Evolutionary conservation across 1,140 invertebrate genomes (phyloP), one percentile per base, ranked within the genome.

Genomic region (Drosophila nasuta): DNA sequence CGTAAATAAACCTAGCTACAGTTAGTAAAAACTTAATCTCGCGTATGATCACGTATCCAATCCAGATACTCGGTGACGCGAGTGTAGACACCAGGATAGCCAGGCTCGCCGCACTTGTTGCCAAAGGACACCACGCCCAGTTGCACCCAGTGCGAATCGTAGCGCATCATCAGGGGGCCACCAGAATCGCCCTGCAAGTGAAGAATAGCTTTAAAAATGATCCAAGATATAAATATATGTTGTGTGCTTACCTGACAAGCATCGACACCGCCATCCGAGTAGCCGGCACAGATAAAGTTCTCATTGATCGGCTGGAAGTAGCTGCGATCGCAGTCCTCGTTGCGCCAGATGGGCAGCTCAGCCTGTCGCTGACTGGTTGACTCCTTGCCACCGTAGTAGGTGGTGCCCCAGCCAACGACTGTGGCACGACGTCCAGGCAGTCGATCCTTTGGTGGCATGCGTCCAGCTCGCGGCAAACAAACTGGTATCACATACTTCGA

Each of bases 241-340:
- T 3, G 0, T 11, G 0, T 30, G n/a, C 63, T 86, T 92, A 96
- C 96, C 94, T 98, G 97, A 92, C 97, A 98, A 11, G 97, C 97
- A 91, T 98, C 97, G 51, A 97, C 97, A 0, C 97, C 97, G 2
- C 97, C 97, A 82, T 97, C 95, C 5, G 96, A 96, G 81, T 97
- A 97, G 0, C 98, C 97, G 33, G 98, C 97, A 88, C 98, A 98
- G 1, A 98, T 93, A 93, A 98, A 98, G 71, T 96, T 97, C 33
- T 96, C 95, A 2, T 97, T 98, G 73, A 98, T 98, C 4, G 97
- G 96, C 88, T 98, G 97, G 93, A 97, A 97, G 92, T 98, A 98
- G 8, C 97, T 97, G 45, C 95, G 94, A 92, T 98, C 96, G 87
- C 97, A 98, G 79, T 98, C 97, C 70, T 96, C 96, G 90, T 98